These are phyloP conservation scores for Hydraecia micacea DNA, from an alignment of 2,888 invertebrate species.

Conservation along the genomic window DNA sequence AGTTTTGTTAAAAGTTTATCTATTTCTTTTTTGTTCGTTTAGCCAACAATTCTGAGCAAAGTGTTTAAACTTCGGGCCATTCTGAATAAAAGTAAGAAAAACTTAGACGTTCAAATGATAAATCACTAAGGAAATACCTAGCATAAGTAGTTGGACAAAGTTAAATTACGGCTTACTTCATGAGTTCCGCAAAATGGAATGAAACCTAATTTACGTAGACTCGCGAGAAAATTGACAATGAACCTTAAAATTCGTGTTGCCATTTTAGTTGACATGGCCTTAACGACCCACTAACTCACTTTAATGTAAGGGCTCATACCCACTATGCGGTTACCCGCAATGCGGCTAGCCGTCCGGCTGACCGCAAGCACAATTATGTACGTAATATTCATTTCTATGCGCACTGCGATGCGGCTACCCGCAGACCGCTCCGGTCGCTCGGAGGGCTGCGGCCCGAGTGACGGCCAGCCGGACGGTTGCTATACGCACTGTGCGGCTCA, in stretches of 20 bases:
- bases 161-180: slow-evolving; percentile 38
- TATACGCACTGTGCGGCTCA: too few relatives aligned
- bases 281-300: slow-evolving; percentile 53
- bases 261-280: slow-evolving; percentile 26
- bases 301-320: too few relatives aligned
- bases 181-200: slow-evolving; percentile 32
- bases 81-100: slow-evolving; percentile 38
- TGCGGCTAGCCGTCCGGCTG: too few relatives aligned
- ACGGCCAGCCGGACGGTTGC: too few relatives aligned
- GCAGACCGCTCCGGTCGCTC: too few relatives aligned
- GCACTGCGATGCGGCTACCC: too few relatives aligned
- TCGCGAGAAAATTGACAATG: slow-evolving; percentile 43
- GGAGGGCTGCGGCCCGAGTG: too few relatives aligned
- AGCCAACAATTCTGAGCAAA: slow-evolving; percentile 14
- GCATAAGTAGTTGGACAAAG: slow-evolving; percentile 26
- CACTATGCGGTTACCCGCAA: too few relatives aligned
- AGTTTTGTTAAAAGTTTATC: slow-evolving; percentile 31
- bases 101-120: slow-evolving; percentile 34
- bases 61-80: slow-evolving; percentile 34
- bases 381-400: too few relatives aligned
- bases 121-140: slow-evolving; percentile 44
- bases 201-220: slow-evolving; percentile 41
- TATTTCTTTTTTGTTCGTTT: slow-evolving; percentile 26
- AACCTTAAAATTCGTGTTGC: slow-evolving; percentile 38
- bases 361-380: too few relatives aligned